phyloP scores from a whole-genome alignment of 2,113 vertebrate species.

The Desmodus rotundus region DNA sequence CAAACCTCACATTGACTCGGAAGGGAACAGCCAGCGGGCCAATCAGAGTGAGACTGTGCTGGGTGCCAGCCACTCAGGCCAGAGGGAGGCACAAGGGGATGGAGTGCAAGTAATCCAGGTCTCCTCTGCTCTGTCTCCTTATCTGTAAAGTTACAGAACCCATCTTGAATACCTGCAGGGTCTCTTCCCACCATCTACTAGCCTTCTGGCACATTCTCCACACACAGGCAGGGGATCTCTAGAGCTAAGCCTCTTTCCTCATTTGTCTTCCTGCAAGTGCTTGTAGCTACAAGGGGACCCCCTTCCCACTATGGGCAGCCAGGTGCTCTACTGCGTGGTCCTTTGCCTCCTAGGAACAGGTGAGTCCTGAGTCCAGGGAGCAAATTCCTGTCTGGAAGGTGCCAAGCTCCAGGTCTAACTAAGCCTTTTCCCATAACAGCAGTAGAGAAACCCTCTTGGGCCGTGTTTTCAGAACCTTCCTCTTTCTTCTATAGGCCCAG shows the following conservation, averaged over 20 bases:
- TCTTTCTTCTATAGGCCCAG: not conserved
- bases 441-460: not conserved
- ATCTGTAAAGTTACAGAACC: not conserved
- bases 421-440: accelerated
- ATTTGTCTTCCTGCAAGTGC: not conserved
- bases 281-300: not conserved
- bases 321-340: not conserved
- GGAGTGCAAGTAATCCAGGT: not conserved
- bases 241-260: not conserved
- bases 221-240: not conserved
- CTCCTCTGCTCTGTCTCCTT: accelerated
- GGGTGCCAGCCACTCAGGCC: too few relatives aligned
- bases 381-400: not conserved
- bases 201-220: not conserved
- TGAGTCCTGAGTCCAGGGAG: not conserved
- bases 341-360: conserved; percentile 31
- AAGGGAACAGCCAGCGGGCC: not conserved
- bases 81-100: not conserved
- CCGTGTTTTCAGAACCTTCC: not conserved
- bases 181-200: not conserved
- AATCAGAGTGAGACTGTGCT: not conserved
- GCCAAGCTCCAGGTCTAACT: not conserved
- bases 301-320: not conserved
- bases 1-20: not conserved
- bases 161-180: accelerated